Conservation (phyloP, 2,888 invertebrate genomes). For the Onthophagus sagittarius region DNA sequence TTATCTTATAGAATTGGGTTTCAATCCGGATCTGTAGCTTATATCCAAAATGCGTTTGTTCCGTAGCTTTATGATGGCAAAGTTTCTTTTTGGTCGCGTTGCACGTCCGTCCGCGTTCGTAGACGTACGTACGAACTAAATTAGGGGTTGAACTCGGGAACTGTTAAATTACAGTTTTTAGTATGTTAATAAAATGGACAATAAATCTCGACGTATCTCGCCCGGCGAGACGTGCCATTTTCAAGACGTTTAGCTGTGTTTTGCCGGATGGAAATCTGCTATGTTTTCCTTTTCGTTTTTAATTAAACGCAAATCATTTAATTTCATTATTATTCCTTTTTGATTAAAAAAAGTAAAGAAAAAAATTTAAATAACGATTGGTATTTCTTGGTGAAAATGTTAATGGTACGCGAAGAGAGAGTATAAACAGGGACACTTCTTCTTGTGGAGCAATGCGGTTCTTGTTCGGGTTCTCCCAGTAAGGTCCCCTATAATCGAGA, state of each 20-base stretch:
- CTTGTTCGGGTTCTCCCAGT: neutral
- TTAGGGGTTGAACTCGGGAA: slow-evolving; percentile 20
- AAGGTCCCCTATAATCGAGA: too few species aligned
- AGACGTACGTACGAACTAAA: slow-evolving; percentile 20
- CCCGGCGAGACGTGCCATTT: neutral
- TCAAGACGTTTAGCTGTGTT: neutral
- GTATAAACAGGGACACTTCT: neutral
- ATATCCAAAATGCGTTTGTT: too few species aligned
- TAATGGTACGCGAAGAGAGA: neutral
- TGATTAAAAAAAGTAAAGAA: neutral
- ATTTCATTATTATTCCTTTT: too few species aligned
- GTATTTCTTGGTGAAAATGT: neutral
- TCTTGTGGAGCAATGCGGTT: neutral
- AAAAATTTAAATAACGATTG: neutral
- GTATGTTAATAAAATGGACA: slow-evolving; percentile 22
- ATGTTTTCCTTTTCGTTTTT: too few species aligned
- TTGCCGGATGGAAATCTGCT: neutral
- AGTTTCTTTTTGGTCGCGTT: neutral
- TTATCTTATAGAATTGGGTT: too few species aligned
- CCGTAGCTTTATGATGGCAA: neutral
- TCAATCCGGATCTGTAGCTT: too few species aligned
- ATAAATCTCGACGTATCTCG: slow-evolving; percentile 14
- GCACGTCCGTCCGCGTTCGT: slow-evolving; percentile 6
- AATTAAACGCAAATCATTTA: too few species aligned
- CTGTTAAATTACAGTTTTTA: slow-evolving; percentile 24